Evolutionary conservation across 2,888 invertebrate genomes (phyloP), one percentile per base, ranked within the genome.

Genomic region (Plagodis pulveraria): DNA sequence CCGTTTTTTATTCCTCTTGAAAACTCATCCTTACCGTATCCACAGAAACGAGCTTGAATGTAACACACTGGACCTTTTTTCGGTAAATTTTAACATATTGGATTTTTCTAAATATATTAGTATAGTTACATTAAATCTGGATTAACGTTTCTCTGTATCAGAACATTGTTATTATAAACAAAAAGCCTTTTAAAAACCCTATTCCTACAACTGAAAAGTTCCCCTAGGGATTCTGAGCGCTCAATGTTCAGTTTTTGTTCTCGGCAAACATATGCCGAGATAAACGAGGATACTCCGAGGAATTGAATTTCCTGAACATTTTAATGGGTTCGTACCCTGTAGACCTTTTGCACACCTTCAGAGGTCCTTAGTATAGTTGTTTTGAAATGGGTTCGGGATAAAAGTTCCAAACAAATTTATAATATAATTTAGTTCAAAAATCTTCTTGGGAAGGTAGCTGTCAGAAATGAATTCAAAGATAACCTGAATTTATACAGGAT

Each of bases 181-280:
- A 44, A 56, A 52, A 57, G 56, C n/a, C 56, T 54, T 65, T 62
- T 50, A 40, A 55, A 65, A 40, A 48, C 44, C 35, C 43, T 41
- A 52, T 57, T 61, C 10, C 46, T 46, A 55, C 56, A 43, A 43
- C 50, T 59, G 50, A 51, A 52, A 57, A 52, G 55, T 55, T 38
- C 36, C 55, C 38, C 46, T n/a, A 32, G 61, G 41, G 55, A 49
- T 33, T 43, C 42, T n/a, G 41, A 50, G 46, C 57, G 46, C 54
- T 51, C 36, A 52, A 35, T 33, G 36, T 47, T 36, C 46, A 11
- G 42, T 22, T 52, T 59, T 59, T 57, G 44, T 55, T 49, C 12
- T 42, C 9, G 10, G 43, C 40, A 11, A 40, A 46, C 41, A 49
- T 38, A 56, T 47, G 44, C 36, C 34, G 40, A 42, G 45, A 57